Conservation (phyloP, 2,888 invertebrate genomes). For the Onthophagus sagittarius region DNA sequence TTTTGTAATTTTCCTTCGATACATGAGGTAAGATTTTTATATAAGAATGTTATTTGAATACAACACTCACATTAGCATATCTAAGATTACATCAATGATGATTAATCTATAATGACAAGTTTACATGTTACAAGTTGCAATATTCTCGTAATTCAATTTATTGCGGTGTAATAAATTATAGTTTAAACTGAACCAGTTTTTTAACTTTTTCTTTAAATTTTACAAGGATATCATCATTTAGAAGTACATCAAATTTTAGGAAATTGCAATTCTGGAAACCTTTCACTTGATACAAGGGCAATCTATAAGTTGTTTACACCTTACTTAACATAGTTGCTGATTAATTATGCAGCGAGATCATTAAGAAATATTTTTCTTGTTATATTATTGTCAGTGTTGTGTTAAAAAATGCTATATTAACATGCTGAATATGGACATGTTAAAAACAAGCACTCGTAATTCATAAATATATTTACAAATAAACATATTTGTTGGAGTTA, state of each 20-base stretch:
- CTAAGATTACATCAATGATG: neutral
- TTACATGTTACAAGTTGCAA: neutral
- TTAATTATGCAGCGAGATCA: neutral
- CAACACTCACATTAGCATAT: neutral
- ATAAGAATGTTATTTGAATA: too few relatives aligned
- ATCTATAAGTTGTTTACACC: neutral
- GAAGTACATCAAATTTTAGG: too few relatives aligned
- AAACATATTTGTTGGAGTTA: neutral
- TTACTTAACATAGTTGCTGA: neutral
- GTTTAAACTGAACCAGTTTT: too few relatives aligned
- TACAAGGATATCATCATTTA: too few relatives aligned
- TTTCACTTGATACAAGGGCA: conserved; percentile 4
- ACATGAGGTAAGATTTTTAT: conserved; percentile 53
- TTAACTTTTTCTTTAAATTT: too few relatives aligned
- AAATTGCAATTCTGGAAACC: neutral
- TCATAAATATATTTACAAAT: neutral
- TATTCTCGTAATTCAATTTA: neutral
- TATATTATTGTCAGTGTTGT: neutral
- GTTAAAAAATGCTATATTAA: neutral
- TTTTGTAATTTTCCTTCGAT: conserved; percentile 55
- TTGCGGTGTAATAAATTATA: too few relatives aligned
- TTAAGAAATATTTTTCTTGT: neutral
- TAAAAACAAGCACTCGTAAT: neutral
- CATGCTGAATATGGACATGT: neutral
- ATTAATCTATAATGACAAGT: neutral